These are phyloP conservation scores for Ariolimax columbianus DNA, from an alignment of 2,888 invertebrate species.

Conservation along the genomic window DNA sequence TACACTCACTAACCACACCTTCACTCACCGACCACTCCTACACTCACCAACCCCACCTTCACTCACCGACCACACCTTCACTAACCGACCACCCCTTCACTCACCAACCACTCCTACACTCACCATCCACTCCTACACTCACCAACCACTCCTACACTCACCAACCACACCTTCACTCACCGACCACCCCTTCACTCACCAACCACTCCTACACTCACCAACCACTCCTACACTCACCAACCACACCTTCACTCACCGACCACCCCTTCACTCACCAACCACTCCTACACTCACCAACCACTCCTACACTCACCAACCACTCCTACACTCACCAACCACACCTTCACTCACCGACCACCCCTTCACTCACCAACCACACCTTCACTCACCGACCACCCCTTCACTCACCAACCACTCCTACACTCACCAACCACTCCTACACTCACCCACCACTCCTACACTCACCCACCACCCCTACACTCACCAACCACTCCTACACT, in stretches of 20 bases:
- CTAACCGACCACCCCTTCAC: no score
- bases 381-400: not conserved
- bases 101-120: no score
- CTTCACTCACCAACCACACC: not conserved
- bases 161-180: not conserved
- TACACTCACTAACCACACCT: no score
- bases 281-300: not conserved
- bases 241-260: not conserved
- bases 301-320: not conserved
- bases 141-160: no score
- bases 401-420: not conserved
- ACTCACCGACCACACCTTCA: no score
- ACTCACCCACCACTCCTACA: not conserved
- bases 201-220: not conserved
- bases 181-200: not conserved
- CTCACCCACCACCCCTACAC: not conserved
- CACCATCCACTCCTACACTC: no score
- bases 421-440: not conserved
- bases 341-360: not conserved
- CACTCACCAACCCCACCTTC: no score
- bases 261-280: not conserved
- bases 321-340: not conserved
- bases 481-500: not conserved
- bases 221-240: not conserved
- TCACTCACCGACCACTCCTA: no score